phyloP scores from a whole-genome alignment of 2,797 vertebrate genomes.

The Anolis apletophallus region DNA sequence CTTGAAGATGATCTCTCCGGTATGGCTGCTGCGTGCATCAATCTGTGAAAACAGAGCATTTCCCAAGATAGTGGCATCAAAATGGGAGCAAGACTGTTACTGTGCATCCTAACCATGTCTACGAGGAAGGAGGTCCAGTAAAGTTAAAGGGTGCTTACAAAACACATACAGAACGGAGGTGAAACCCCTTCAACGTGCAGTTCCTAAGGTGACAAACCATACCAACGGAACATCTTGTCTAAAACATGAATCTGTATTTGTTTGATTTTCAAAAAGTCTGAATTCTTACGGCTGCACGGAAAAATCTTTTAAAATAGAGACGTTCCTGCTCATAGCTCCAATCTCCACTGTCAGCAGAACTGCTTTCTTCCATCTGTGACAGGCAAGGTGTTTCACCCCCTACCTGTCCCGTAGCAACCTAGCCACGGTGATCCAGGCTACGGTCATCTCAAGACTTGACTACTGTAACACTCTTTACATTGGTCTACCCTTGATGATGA shows the following conservation, averaged over 20 bases:
- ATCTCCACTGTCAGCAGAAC: too few species aligned
- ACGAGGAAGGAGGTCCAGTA: not conserved
- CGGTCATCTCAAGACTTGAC: too few species aligned
- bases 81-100: not conserved
- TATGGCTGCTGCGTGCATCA: slow-evolving; percentile 94
- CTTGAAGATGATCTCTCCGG: slow-evolving; percentile 98
- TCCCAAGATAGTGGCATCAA: slow-evolving; percentile 9
- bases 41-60: slow-evolving; percentile 81
- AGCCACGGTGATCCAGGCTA: too few species aligned
- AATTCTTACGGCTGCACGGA: not conserved
- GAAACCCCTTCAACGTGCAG: not conserved
- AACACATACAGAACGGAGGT: not conserved
- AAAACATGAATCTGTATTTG: not conserved
- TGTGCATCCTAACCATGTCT: not conserved
- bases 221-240: too few species aligned
- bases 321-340: not conserved
- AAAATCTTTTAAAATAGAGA: not conserved
- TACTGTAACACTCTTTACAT: too few species aligned
- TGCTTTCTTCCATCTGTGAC: too few species aligned
- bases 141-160: not conserved
- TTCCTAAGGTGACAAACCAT: too few species aligned
- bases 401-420: too few species aligned
- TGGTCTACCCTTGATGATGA: too few species aligned
- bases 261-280: not conserved
- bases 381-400: too few species aligned